Conservation (phyloP, 2,797 vertebrate species). For the Coregonus sp. region DNA sequence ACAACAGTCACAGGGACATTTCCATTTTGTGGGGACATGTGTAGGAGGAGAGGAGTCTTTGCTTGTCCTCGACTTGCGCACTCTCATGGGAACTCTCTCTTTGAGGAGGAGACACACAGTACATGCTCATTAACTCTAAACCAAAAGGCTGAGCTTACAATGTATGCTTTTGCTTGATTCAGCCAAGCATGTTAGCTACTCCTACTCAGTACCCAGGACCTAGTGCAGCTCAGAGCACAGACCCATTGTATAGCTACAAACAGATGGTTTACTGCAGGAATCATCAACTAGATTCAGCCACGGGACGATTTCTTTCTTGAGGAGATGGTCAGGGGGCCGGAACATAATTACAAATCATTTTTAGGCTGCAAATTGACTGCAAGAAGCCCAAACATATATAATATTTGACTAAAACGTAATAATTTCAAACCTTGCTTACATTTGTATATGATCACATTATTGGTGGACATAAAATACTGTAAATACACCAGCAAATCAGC, state of each 20-base stretch:
- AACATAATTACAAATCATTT: too few relatives aligned
- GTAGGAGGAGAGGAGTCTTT: slow-evolving; percentile 41
- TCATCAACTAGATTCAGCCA: too few relatives aligned
- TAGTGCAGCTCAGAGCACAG: not conserved
- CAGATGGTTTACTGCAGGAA: not conserved
- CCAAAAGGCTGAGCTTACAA: slow-evolving; percentile 61
- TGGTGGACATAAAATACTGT: too few relatives aligned
- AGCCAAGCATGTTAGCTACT: slow-evolving; percentile 38
- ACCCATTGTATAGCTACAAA: not conserved
- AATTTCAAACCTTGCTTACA: too few relatives aligned
- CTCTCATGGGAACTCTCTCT: slow-evolving; percentile 63
- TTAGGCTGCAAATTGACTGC: too few relatives aligned
- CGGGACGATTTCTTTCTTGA: too few relatives aligned
- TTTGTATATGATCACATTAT: too few relatives aligned
- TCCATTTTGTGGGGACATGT: slow-evolving; percentile 37
- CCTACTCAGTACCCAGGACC: slow-evolving; percentile 33
- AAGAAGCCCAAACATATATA: too few relatives aligned
- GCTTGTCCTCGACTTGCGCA: slow-evolving; percentile 62
- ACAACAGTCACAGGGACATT: slow-evolving; percentile 40
- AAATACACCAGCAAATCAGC: too few relatives aligned
- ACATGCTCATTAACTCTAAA: slow-evolving; percentile 70
- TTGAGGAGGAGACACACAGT: slow-evolving; percentile 51
- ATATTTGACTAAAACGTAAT: too few relatives aligned
- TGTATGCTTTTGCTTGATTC: slow-evolving; percentile 57
- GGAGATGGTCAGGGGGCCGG: too few relatives aligned